Evolutionary conservation across 2,888 invertebrate species (phyloP).

Genomic region (Isotomurus palustris): DNA sequence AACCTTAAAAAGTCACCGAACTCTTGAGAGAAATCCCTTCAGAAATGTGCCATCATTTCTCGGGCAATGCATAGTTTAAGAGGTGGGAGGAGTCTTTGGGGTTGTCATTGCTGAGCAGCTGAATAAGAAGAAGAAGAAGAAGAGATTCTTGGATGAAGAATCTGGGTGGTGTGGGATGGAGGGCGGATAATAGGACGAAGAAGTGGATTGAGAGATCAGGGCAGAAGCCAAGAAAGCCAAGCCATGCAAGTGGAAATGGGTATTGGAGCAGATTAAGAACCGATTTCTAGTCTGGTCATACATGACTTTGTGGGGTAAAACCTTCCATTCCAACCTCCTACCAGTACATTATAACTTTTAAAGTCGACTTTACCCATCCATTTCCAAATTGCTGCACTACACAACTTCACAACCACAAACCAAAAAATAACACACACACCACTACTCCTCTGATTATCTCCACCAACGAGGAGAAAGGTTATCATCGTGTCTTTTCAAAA

Average conservation of each 20-base stretch:
- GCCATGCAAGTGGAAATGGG: slow-evolving; percentile 30
- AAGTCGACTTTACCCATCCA: slow-evolving; percentile 25
- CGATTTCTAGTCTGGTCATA: slow-evolving; percentile 45
- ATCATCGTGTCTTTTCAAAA: too few species aligned
- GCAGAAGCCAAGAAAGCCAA: slow-evolving; percentile 12
- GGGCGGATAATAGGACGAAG: background rate
- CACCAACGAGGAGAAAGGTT: too few species aligned
- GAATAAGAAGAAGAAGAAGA: background rate
- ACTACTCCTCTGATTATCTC: too few species aligned
- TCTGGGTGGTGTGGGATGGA: background rate
- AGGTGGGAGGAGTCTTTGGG: too few species aligned
- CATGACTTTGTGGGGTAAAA: slow-evolving; percentile 18
- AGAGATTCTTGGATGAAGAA: background rate
- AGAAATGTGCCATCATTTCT: too few species aligned
- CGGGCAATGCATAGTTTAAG: too few species aligned
- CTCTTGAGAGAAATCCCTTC: too few species aligned
- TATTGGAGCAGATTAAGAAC: slow-evolving; percentile 41
- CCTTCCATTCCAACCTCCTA: slow-evolving; percentile 24
- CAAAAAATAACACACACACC: background rate
- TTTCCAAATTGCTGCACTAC: slow-evolving; percentile 30
- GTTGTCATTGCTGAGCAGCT: background rate
- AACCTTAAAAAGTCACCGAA: too few species aligned
- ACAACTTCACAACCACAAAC: background rate
- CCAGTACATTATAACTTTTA: slow-evolving; percentile 35
- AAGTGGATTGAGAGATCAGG: slow-evolving; percentile 31